phyloP scores from a whole-genome alignment of 2,797 vertebrate genomes.

The Gambusia yucatana region DNA sequence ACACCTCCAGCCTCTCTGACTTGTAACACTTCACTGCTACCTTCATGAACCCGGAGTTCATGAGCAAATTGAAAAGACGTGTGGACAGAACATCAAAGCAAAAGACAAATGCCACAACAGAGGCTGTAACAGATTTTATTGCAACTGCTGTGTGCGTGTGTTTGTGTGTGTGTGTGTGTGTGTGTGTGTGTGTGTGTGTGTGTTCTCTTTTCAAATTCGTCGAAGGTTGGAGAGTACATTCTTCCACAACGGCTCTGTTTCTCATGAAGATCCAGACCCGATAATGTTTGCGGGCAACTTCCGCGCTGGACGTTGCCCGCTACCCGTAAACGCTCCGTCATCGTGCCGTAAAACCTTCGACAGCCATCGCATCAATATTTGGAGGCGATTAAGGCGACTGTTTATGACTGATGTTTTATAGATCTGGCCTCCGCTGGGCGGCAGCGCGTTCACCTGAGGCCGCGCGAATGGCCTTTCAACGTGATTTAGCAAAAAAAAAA shows the following conservation, averaged over 20 bases:
- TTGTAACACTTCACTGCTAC: slow-evolving; percentile 9
- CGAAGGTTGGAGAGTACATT: background rate
- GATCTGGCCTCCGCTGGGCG: background rate
- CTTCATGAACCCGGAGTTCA: slow-evolving; percentile 4
- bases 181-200: background rate
- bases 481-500: background rate
- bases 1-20: slow-evolving; percentile 12
- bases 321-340: slow-evolving; percentile 23
- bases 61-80: slow-evolving; percentile 9
- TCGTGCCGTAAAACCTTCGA: slow-evolving; percentile 33
- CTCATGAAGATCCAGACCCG: slow-evolving; percentile 1
- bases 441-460: background rate
- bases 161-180: no score
- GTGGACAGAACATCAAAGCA: slow-evolving; percentile 8
- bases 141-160: background rate
- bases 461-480: background rate
- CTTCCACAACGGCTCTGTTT: background rate
- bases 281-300: slow-evolving; percentile 1
- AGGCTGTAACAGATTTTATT: slow-evolving; percentile 3
- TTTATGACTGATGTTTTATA: slow-evolving; percentile 29
- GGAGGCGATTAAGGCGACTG: slow-evolving; percentile 24
- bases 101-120: background rate
- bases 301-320: background rate
- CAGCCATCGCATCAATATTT: slow-evolving; percentile 47
- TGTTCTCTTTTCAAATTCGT: background rate